Evolutionary conservation across 2,113 vertebrate genomes (phyloP).

Genomic region (Sorex araneus): DNA sequence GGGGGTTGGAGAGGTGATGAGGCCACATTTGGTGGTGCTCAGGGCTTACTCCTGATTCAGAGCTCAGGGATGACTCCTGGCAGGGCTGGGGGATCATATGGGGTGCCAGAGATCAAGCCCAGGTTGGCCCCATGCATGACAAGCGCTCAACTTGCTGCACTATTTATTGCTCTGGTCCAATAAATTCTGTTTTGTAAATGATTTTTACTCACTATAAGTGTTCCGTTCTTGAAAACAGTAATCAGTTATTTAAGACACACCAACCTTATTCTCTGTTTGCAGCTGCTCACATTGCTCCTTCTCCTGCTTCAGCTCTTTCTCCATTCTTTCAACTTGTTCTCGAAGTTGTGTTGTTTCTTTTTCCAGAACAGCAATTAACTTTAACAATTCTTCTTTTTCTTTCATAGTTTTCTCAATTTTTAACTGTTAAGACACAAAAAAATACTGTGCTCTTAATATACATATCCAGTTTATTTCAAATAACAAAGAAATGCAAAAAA

Average conservation of each 20-base stretch:
- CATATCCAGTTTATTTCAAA: conserved; percentile 50
- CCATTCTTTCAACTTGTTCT: conserved; percentile 92
- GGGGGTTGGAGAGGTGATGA: too few relatives aligned
- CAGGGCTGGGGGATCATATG: too few relatives aligned
- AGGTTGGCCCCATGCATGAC: neutral
- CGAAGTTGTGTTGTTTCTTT: conserved; percentile 94
- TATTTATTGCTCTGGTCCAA: too few relatives aligned
- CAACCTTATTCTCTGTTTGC: conserved; percentile 94
- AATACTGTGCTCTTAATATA: neutral
- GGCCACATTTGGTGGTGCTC: too few relatives aligned
- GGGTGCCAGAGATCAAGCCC: too few relatives aligned
- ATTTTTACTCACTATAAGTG: conserved; percentile 78
- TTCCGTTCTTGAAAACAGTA: conserved; percentile 79
- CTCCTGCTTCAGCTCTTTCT: conserved; percentile 91
- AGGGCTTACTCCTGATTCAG: too few relatives aligned
- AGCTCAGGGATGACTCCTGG: too few relatives aligned
- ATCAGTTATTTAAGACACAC: conserved; percentile 72
- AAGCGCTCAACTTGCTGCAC: neutral
- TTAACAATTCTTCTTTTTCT: conserved; percentile 96
- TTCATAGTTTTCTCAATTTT: conserved; percentile 96
- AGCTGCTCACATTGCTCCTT: conserved; percentile 92
- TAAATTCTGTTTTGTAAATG: conserved; percentile 73
- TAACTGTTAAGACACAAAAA: conserved; percentile 89
- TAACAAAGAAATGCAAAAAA: conserved; percentile 35
- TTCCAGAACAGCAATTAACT: conserved; percentile 92